Conservation (phyloP, 2,888 invertebrate species). For the Plagodis pulveraria region DNA sequence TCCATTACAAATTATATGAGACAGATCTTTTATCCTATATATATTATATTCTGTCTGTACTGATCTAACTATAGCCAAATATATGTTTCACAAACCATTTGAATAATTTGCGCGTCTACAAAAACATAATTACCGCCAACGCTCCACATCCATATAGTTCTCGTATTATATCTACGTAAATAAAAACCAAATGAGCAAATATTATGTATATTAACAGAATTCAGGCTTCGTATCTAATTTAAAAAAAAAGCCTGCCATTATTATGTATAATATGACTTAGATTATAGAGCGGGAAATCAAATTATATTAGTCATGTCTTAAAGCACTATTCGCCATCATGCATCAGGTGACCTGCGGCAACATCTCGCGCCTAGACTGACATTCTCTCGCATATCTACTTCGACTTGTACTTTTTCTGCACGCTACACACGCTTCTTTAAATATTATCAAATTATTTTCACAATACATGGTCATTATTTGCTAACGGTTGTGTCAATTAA, state of each 20-base stretch:
- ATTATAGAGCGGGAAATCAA: constrained; percentile 69
- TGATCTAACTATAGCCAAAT: too few species aligned
- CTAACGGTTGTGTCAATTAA: constrained; percentile 81
- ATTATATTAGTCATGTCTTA: constrained; percentile 70
- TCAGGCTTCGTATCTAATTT: constrained; percentile 50
- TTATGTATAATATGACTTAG: constrained; percentile 69
- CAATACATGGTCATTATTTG: constrained; percentile 76
- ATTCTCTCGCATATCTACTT: constrained; percentile 23
- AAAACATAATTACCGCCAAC: constrained; percentile 41
- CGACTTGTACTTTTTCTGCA: constrained; percentile 52
- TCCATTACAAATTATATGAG: not conserved
- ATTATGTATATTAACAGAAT: constrained; percentile 52
- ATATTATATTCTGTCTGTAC: too few species aligned
- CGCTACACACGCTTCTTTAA: constrained; percentile 62
- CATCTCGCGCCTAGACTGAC: constrained; percentile 15
- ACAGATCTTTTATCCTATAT: too few species aligned
- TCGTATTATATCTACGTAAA: constrained; percentile 30
- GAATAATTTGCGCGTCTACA: constrained; percentile 32
- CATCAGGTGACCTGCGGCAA: constrained; percentile 37
- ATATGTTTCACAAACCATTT: too few species aligned
- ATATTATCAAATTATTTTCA: constrained; percentile 78
- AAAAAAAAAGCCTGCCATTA: constrained; percentile 54
- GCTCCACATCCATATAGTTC: constrained; percentile 43
- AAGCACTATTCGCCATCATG: constrained; percentile 62
- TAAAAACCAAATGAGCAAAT: constrained; percentile 42